Conservation (phyloP, 35 echinoderm and acorn worm species). For the Anneissia japonica region DNA sequence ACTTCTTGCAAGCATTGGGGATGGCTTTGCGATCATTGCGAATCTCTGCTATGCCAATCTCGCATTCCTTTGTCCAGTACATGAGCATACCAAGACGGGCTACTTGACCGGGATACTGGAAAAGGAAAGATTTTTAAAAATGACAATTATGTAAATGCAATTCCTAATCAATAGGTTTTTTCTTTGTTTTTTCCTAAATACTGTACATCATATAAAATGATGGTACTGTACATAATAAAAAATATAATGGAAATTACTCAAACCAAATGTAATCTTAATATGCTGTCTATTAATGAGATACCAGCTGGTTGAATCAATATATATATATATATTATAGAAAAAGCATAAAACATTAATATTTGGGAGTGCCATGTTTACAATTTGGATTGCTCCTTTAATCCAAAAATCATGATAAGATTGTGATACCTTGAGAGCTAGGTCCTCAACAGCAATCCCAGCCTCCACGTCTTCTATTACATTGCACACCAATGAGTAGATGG, state of each 20-base stretch:
- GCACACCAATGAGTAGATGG: conserved; percentile 56
- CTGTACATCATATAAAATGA: too few relatives aligned
- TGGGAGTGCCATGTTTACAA: too few relatives aligned
- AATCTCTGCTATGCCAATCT: conserved; percentile 86
- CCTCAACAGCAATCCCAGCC: conserved; percentile 59
- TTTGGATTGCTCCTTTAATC: neutral
- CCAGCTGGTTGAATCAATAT: too few relatives aligned
- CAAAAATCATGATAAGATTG: neutral
- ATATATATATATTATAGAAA: too few relatives aligned
- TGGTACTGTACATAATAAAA: too few relatives aligned
- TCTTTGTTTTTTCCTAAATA: too few relatives aligned
- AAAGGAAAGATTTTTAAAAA: neutral
- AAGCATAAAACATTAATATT: too few relatives aligned
- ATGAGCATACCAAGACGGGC: conserved; percentile 63
- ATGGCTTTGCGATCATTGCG: conserved; percentile 79
- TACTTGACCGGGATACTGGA: conserved; percentile 87
- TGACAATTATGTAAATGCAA: too few relatives aligned
- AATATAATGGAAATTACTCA: too few relatives aligned
- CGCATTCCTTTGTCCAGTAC: conserved; percentile 97
- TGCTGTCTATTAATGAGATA: too few relatives aligned
- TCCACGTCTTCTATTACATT: conserved; percentile 85
- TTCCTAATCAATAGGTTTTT: too few relatives aligned
- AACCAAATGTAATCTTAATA: too few relatives aligned
- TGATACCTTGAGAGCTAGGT: conserved; percentile 75
- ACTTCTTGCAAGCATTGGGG: conserved; percentile 84